Conservation (phyloP, 1,140 invertebrate genomes). For the Stegodyphus dumicola region DNA sequence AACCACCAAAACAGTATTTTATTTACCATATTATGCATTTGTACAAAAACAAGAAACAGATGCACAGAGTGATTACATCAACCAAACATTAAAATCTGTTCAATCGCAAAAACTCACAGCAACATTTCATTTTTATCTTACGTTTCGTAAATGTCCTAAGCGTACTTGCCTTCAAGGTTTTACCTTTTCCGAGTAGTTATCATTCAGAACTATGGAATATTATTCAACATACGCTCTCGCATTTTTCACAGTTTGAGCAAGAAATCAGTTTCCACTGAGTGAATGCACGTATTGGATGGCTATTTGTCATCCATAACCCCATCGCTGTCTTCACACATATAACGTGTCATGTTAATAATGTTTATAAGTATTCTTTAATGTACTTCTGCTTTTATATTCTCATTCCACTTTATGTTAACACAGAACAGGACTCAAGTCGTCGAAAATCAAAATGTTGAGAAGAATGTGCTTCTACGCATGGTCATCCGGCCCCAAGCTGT, state of each 20-base stretch:
- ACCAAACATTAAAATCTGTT: slow-evolving; percentile 34
- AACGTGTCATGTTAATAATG: no score
- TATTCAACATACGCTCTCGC: no score
- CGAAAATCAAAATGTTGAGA: slow-evolving; percentile 24
- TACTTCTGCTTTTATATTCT: neutral
- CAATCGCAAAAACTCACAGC: neutral
- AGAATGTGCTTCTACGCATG: slow-evolving; percentile 51
- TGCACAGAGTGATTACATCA: slow-evolving; percentile 35
- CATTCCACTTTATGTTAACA: neutral
- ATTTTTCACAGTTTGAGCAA: neutral
- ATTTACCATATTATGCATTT: slow-evolving; percentile 50
- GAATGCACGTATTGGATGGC: no score
- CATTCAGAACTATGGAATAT: neutral
- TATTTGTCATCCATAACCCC: no score
- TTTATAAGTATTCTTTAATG: neutral
- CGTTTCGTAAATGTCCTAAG: neutral
- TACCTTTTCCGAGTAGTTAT: no score
- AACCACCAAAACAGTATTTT: slow-evolving; percentile 45
- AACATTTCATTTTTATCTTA: neutral
- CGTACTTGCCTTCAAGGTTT: neutral
- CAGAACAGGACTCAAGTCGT: slow-evolving; percentile 27
- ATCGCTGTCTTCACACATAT: no score
- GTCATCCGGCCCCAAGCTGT: slow-evolving; percentile 29
- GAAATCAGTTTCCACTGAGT: neutral
- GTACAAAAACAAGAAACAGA: slow-evolving; percentile 44